These are phyloP conservation scores for Hirudinaria manillensis DNA, from an alignment of 2,888 invertebrate genomes.

Conservation along the genomic window DNA sequence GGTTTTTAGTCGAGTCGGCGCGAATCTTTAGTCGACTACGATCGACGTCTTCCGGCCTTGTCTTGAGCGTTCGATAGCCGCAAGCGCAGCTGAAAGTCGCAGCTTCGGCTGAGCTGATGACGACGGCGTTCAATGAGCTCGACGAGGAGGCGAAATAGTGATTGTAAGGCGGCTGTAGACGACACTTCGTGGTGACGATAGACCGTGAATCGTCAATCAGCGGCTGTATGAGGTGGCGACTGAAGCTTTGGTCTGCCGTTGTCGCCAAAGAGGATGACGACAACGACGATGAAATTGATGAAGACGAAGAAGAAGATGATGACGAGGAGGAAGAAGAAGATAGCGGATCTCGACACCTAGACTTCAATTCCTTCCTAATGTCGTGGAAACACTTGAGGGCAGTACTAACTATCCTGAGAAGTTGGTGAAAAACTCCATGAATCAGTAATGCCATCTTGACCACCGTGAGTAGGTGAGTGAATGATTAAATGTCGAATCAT, in stretches of 20 bases:
- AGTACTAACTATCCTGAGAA: conserved; percentile 19
- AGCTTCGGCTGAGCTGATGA: background rate
- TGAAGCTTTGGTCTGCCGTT: background rate
- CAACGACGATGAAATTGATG: conserved; percentile 10
- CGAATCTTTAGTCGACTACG: too few relatives aligned
- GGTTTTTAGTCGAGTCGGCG: background rate
- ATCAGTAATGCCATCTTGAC: background rate
- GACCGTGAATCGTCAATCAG: conserved; percentile 13
- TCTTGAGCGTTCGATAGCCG: background rate
- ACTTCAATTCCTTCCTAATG: conserved; percentile 17
- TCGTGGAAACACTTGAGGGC: conserved; percentile 30
- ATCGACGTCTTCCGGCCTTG: too few relatives aligned
- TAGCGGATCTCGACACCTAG: conserved; percentile 13
- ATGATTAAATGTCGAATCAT: background rate
- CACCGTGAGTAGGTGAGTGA: background rate
- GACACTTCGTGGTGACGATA: conserved; percentile 23
- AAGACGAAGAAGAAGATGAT: background rate
- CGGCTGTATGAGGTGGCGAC: conserved; percentile 17
- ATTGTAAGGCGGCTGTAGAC: conserved; percentile 15
- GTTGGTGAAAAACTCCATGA: background rate
- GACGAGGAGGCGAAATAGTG: conserved; percentile 24
- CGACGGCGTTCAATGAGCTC: conserved; percentile 3
- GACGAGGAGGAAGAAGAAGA: conserved; percentile 14
- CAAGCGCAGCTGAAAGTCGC: background rate
- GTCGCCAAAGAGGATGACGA: background rate